Percentiles rank a stretch among this genome's conserved stretches.
Evolutionary conservation across 2,797 vertebrate genomes (phyloP).

Genomic region (Ceryle rudis): DNA sequence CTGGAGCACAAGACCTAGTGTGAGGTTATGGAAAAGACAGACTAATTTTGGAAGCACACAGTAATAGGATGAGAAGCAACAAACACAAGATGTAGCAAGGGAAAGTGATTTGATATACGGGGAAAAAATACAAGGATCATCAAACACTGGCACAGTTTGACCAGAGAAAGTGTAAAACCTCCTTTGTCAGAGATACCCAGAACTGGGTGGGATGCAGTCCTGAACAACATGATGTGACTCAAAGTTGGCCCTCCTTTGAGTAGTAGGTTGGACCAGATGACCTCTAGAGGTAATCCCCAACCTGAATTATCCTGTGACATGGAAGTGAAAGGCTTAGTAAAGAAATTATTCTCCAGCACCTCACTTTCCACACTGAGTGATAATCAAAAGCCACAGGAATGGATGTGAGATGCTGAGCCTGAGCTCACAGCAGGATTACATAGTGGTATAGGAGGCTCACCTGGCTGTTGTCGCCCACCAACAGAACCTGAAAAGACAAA

Average conservation of each 20-base stretch:
- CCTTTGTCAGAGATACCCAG: neutral
- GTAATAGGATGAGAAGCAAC: neutral
- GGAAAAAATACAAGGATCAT: neutral
- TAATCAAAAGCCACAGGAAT: conserved; percentile 35
- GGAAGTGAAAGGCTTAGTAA: neutral
- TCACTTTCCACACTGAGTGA: neutral
- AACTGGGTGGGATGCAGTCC: neutral
- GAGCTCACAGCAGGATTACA: neutral
- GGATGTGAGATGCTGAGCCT: neutral
- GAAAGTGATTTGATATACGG: neutral
- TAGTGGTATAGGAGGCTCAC: conserved; percentile 43
- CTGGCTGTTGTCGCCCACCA: conserved; percentile 74
- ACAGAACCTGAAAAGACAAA: conserved; percentile 60
- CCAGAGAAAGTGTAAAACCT: neutral
- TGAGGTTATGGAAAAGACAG: neutral
- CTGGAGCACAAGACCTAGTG: neutral
- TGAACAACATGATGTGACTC: neutral
- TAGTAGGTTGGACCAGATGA: neutral
- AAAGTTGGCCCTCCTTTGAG: neutral
- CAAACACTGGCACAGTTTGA: neutral
- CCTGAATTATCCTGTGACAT: neutral
- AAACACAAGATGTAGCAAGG: neutral
- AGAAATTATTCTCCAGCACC: neutral
- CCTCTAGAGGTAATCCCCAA: neutral
- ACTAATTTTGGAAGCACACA: neutral